Evolutionary conservation across 1,140 invertebrate genomes (phyloP), one percentile per base, ranked within the genome.

Genomic region (Mycetomoellerius zeteki): DNA sequence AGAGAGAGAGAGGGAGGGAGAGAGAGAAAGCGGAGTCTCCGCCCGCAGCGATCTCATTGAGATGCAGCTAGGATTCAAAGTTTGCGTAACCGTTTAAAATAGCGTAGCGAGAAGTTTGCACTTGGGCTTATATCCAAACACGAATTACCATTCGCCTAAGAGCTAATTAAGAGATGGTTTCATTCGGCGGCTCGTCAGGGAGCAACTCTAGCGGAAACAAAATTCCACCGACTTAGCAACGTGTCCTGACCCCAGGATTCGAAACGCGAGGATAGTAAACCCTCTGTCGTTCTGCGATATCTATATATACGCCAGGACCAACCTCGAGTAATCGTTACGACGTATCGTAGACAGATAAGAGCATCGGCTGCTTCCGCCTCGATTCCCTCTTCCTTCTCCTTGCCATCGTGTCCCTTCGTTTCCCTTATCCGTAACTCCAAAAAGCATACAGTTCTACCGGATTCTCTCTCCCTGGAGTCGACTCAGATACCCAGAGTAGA

Each of bases 281-380:
- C 88, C 72, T 84, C 52, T 62, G 30, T 56, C 73, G 76, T 84
- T n/a, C 43, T 24, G 56, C 33, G 52, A 72, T 50, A 86, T 47
- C 72, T 90, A 73, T 88, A 8, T 43, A 43, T 62, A 84, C 30
- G 14, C 33, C 19, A 73, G 24, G 82, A 88, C 90, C 84, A 86
- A 89, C 73, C 90, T 75, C 67, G 19, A 58, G 84, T 94, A 93
- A 94, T 94, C 93, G 93, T 94, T 93, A 93, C 92, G 93, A 94
- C 86, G 89, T 92, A 90, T 86, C 89, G 87, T 91, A 93, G 93
- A 92, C 88, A 93, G 93, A 94, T 94, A 94, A 93, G 92, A 93
- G 87, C 87, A 89, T 88, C 88, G 90, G 86, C 87, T 88, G 77
- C 78, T 88, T 84, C 62, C 72, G 64, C 60, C 67, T 88, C 90